Evolutionary conservation across 2,888 invertebrate genomes (phyloP).

Genomic region (Apamea sordens): DNA sequence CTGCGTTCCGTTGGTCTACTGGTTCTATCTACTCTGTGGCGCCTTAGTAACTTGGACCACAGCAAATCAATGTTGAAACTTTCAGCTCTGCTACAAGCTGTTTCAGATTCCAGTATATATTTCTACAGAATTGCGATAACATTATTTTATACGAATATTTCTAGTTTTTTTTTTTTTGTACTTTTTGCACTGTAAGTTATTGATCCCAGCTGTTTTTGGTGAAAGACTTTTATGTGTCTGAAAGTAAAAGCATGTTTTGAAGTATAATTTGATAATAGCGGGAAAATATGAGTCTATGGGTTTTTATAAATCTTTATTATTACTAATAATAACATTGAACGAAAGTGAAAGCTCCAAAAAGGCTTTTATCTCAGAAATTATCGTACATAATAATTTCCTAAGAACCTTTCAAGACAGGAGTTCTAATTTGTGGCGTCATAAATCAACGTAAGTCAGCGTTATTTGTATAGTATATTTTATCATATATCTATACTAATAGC

Average conservation of each 20-base stretch:
- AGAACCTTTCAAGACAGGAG: neutral
- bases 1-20: constrained; percentile 5
- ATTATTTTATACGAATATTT: constrained; percentile 34
- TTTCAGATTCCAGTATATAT: constrained; percentile 47
- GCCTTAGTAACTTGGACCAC: constrained; percentile 14
- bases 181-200: constrained; percentile 30
- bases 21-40: constrained; percentile 11
- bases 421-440: neutral
- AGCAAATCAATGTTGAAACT: constrained; percentile 57
- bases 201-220: constrained; percentile 22
- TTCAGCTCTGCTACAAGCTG: constrained; percentile 43
- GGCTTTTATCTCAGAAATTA: constrained; percentile 13
- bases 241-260: constrained; percentile 35
- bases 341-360: neutral
- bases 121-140: constrained; percentile 31
- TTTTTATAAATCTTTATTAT: neutral
- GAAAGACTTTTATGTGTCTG: constrained; percentile 27
- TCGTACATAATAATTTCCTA: neutral
- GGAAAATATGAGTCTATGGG: constrained; percentile 1
- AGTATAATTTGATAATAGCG: constrained; percentile 1
- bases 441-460: neutral
- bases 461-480: neutral
- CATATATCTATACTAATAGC: too few species aligned
- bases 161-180: constrained; percentile 18
- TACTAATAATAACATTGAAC: too few species aligned